phyloP scores from a whole-genome alignment of 2,888 invertebrate species.

The Rhynchonema sp. region DNA sequence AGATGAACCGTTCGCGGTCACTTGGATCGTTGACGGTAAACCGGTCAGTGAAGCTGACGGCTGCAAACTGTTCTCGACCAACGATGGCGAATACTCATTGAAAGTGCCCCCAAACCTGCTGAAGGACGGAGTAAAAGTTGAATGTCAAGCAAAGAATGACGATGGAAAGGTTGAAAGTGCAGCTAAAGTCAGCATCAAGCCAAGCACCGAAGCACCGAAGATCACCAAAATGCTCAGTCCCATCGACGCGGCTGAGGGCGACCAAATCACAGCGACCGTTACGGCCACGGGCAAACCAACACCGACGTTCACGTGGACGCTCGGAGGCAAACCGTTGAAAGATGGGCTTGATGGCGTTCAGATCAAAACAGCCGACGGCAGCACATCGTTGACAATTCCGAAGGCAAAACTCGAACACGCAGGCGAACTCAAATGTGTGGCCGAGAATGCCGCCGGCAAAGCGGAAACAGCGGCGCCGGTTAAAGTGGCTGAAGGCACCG shows the following conservation, averaged over 20 bases:
- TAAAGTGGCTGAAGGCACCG: too few species aligned
- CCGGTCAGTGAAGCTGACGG: not conserved
- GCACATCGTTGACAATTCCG: slow-evolving; percentile 18
- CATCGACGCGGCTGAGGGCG: too few species aligned
- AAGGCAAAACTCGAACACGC: slow-evolving; percentile 11
- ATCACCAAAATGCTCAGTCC: too few species aligned
- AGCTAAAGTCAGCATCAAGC: slow-evolving; percentile 31
- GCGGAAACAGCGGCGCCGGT: too few species aligned
- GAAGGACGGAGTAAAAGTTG: not conserved
- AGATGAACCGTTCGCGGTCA: not conserved
- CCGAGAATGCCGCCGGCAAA: slow-evolving; percentile 22
- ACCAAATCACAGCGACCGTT: too few species aligned
- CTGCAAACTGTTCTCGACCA: not conserved
- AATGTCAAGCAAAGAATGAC: slow-evolving; percentile 29
- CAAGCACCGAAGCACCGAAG: not conserved
- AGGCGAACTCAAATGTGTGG: slow-evolving; percentile 9
- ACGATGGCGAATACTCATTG: not conserved
- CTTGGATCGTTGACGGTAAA: not conserved
- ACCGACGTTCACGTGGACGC: not conserved
- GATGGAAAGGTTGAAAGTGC: slow-evolving; percentile 42
- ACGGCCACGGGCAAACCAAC: not conserved
- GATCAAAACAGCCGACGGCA: slow-evolving; percentile 6
- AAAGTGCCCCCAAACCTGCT: not conserved
- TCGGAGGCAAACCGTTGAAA: not conserved
- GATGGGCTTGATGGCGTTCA: not conserved